Base-by-base conservation (phyloP, 2,888 invertebrate genomes). In the Cryptocheilus praepositus region DNA sequence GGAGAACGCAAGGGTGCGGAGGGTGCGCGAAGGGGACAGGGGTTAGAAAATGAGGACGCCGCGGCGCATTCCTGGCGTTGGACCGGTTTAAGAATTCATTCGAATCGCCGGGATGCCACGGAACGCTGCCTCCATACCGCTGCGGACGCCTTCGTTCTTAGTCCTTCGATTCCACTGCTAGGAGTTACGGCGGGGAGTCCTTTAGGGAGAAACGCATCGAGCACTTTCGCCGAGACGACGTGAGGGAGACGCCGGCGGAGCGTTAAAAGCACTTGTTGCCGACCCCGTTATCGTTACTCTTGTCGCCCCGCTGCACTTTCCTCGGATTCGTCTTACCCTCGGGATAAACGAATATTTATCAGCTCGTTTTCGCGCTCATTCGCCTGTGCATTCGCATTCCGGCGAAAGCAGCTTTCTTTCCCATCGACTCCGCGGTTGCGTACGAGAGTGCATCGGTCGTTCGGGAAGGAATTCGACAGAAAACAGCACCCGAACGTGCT, bases 231-330 rank as follows among this genome's bases (percentile, higher is more conserved):
- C 51, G 67, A 68, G 72, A 69, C 64, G 71, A 68, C 62, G 61
- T 57, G 65, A 49, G 59, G 64, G 59, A 55, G 61, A 68, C 73
- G 69, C 79, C 72, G 68, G 71, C 76, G 74, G 80, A 68, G 80
- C 76, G 77, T 81, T 84, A 81, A 80, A 80, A 82, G 83, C 84
- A 84, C 84, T 84, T 84, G 84, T 83, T 84, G 84, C 84, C 79
- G 74, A 22, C 64, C 46, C 66, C 77, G 76, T 82, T 83, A 82
- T 77, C 83, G 78, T 83, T 83, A 80, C 77, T 81, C 73, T 71
- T 71, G 15, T 54, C 22, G 19, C 16, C 18, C 19, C 8, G 3
- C 21, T 57, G 46, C 44, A 36, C 45, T 22, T 15, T 57, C 43
- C 18, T 5, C 4, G 36, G 36, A 36, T 36, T 36, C 36, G 36